Conservation (phyloP, 1,140 invertebrate species). For the Homarus americanus region DNA sequence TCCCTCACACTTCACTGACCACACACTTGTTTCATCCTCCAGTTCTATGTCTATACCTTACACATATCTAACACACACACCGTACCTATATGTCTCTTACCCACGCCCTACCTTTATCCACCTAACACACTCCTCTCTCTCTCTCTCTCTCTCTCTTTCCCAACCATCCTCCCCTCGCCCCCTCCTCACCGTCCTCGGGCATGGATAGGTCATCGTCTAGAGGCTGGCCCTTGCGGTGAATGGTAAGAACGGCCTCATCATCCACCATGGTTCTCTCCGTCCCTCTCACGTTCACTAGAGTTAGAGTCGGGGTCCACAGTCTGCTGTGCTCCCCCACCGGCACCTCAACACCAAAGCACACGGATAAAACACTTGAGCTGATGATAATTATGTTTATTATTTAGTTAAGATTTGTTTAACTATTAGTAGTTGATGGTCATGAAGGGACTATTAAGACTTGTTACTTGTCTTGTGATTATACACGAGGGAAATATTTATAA, state of each 20-base stretch:
- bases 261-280: constrained; percentile 58
- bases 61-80: not conserved
- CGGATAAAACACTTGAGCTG: too few relatives aligned
- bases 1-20: too few relatives aligned
- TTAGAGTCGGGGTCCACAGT: constrained; percentile 47
- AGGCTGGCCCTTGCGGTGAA: constrained; percentile 38
- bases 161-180: not conserved
- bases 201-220: constrained; percentile 48
- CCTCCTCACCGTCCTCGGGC: constrained; percentile 46
- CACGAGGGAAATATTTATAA: too few relatives aligned
- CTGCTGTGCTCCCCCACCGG: constrained; percentile 35
- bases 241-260: constrained; percentile 38
- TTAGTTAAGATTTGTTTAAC: too few relatives aligned
- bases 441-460: too few relatives aligned
- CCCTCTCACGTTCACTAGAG: constrained; percentile 54
- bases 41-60: too few relatives aligned
- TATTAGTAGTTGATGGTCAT: too few relatives aligned
- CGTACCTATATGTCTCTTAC: too few relatives aligned
- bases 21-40: too few relatives aligned
- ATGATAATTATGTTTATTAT: too few relatives aligned
- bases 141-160: not conserved
- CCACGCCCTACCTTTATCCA: too few relatives aligned
- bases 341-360: constrained; percentile 26
- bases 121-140: not conserved
- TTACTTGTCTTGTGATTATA: too few relatives aligned